phyloP scores from a whole-genome alignment of 2,888 invertebrate species.

The Noctua janthe region DNA sequence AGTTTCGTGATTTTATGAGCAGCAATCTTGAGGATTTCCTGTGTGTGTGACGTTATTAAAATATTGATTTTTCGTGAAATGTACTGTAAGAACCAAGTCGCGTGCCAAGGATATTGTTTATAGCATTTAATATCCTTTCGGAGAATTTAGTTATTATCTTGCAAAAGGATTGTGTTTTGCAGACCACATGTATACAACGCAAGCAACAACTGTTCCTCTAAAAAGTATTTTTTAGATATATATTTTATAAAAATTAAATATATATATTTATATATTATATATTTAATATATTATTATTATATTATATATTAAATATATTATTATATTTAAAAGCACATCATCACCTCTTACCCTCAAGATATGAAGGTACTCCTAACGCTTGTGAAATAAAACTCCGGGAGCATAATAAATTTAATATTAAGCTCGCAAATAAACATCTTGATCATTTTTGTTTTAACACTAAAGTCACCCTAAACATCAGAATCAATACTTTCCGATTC shows the following conservation, averaged over 20 bases:
- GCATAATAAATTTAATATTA: not conserved
- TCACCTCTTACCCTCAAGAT: not conserved
- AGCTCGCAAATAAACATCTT: not conserved
- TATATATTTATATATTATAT: no score
- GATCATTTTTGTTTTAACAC: not conserved
- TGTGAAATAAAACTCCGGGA: not conserved
- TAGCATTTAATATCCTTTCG: constrained; percentile 20
- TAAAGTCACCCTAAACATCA: not conserved
- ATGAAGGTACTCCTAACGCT: not conserved
- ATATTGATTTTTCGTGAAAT: constrained; percentile 12
- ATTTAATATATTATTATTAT: no score
- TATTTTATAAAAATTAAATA: no score
- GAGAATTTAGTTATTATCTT: constrained; percentile 8
- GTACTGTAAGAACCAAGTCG: constrained; percentile 4
- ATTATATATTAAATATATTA: no score
- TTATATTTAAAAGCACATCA: not conserved
- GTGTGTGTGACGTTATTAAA: not conserved
- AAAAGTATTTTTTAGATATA: not conserved
- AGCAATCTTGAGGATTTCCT: not conserved
- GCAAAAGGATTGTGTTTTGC: not conserved
- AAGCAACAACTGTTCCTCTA: not conserved
- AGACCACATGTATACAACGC: not conserved
- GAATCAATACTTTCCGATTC: constrained; percentile 10
- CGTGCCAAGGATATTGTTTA: constrained; percentile 20
- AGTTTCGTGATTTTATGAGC: constrained; percentile 21